Evolutionary conservation across 2,113 vertebrate genomes (phyloP), one percentile per base, ranked within the genome.

Genomic region (Bubalus kerabau): DNA sequence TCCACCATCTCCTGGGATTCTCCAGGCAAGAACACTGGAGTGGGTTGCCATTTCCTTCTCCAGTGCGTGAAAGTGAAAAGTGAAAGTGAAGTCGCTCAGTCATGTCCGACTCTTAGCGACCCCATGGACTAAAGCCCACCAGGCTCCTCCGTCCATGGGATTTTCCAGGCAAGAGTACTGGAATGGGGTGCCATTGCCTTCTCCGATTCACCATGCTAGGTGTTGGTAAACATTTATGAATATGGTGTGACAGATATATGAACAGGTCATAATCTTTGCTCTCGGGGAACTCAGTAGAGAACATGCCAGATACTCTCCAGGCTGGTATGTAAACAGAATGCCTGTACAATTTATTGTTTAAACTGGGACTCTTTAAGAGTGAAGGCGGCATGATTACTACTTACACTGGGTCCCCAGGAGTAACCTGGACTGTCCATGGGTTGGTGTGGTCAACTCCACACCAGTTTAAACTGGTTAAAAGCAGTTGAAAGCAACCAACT

Each of bases 121-220:
- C 13, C 60, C 13, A 1, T 7, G 28, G 13, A 62, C 28, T 32
- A 28, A 28, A 32, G 60, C 28, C 60, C 3, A 32, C 28, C 28
- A 62, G 60, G 60, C 60, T 62, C 13, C 14, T 32, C 60, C 0
- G 0, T 62, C 28, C 60, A 32, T 15, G 6, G 60, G 60, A 0
- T 62, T 62, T 3, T 15, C 28, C 60, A 62, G 60, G 60, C 60
- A 62, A 62, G 28, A 30, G 2, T 15, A 30, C 60, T 16, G 60
- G 28, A 62, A 14, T 62, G 60, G 30, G 60, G 60, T 62, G 28
- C 28, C 60, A 62, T 62, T 62, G 28, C 28, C 0, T 62, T 60
- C 26, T 60, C 1, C 3, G 2, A 1, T 7, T n/a, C 10, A 2
- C n/a, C 7, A 19, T 2, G 23, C 3, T 9, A 4, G 32, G 1